Evolutionary conservation across 2,797 vertebrate genomes (phyloP).

Genomic region (Crocodylus rhombifer): DNA sequence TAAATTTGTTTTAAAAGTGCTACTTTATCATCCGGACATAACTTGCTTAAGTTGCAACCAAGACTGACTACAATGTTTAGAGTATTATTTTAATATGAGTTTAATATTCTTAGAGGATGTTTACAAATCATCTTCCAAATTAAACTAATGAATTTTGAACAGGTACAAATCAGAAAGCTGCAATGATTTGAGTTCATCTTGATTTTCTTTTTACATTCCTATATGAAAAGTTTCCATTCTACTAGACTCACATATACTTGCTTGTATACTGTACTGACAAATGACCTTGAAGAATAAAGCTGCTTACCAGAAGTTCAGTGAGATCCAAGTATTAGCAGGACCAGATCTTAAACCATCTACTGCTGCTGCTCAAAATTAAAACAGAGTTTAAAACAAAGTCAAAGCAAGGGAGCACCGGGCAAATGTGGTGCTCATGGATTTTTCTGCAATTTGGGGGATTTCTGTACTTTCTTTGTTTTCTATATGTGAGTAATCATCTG

Average conservation of each 20-base stretch:
- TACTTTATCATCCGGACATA: slow-evolving; percentile 35
- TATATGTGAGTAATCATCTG: not conserved
- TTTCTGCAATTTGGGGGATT: not conserved
- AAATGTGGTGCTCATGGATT: not conserved
- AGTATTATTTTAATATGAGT: not conserved
- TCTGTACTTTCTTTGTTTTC: slow-evolving; percentile 15
- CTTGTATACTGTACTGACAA: slow-evolving; percentile 49
- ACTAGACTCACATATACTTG: slow-evolving; percentile 42
- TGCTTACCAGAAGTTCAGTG: slow-evolving; percentile 15
- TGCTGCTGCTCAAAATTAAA: slow-evolving; percentile 16
- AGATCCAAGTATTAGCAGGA: slow-evolving; percentile 43
- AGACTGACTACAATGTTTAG: slow-evolving; percentile 37
- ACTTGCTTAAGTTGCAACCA: slow-evolving; percentile 31
- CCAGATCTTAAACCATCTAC: slow-evolving; percentile 47
- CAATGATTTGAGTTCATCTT: slow-evolving; percentile 44
- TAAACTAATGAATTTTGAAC: slow-evolving; percentile 66
- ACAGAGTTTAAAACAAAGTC: not conserved
- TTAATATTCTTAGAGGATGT: slow-evolving; percentile 21
- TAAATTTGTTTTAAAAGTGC: slow-evolving; percentile 56
- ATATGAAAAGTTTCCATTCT: slow-evolving; percentile 63
- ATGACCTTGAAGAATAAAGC: slow-evolving; percentile 53
- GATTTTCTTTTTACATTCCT: slow-evolving; percentile 81
- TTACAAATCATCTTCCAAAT: slow-evolving; percentile 64
- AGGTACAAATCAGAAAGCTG: slow-evolving; percentile 48
- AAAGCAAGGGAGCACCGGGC: not conserved